These are phyloP conservation scores for Pangasius djambal DNA, from an alignment of 2,797 vertebrate species.

Conservation along the genomic window DNA sequence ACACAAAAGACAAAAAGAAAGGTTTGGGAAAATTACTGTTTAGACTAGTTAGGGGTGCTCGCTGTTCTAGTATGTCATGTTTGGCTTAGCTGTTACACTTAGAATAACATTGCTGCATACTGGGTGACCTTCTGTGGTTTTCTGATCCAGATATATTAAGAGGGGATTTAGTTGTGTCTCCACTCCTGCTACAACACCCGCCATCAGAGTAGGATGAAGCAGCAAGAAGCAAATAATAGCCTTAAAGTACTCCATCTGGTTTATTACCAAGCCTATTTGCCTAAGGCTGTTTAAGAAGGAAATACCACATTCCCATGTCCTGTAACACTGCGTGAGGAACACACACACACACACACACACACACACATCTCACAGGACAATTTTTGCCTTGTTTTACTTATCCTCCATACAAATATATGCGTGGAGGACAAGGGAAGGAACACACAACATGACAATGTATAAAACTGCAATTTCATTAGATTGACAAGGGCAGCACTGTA, in stretches of 20 bases:
- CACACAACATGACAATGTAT: background rate
- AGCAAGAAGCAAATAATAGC: slow-evolving; percentile 42
- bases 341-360: too few species aligned
- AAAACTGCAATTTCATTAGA: background rate
- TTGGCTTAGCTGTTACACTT: slow-evolving; percentile 21
- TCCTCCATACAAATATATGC: background rate
- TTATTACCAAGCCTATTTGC: slow-evolving; percentile 40
- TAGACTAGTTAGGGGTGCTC: slow-evolving; percentile 53
- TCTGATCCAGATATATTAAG: slow-evolving; percentile 43
- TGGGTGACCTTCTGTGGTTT: slow-evolving; percentile 59
- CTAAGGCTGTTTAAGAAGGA: slow-evolving; percentile 46
- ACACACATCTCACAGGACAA: background rate
- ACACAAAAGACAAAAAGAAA: background rate
- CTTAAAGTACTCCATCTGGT: slow-evolving; percentile 13
- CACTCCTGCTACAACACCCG: slow-evolving; percentile 34
- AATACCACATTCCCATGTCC: slow-evolving; percentile 43
- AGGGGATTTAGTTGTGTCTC: slow-evolving; percentile 56
- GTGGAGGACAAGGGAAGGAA: background rate
- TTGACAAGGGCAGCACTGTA: background rate
- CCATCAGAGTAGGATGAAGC: slow-evolving; percentile 53
- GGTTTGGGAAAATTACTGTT: background rate
- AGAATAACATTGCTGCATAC: slow-evolving; percentile 25
- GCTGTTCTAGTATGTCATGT: slow-evolving; percentile 25
- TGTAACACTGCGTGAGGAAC: slow-evolving; percentile 33
- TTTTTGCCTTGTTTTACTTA: background rate